phyloP scores from a whole-genome alignment of 2,888 invertebrate genomes.

The Sympetrum striolatum region DNA sequence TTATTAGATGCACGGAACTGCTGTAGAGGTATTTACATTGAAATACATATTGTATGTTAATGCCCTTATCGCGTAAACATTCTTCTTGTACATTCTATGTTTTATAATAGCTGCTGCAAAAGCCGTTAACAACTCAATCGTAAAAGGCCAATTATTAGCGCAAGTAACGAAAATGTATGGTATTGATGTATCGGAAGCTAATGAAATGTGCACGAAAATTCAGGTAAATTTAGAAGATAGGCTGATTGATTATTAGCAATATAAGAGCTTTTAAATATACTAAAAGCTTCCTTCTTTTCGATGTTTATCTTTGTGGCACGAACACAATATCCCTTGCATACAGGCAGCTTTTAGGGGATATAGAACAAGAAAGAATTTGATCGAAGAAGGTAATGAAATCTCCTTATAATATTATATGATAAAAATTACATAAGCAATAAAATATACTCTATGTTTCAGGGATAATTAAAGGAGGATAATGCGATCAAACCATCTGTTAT shows the following conservation, averaged over 20 bases:
- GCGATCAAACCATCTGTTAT: not conserved
- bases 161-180: not conserved
- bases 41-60: not conserved
- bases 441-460: not conserved
- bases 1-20: not conserved
- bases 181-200: not conserved
- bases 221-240: not conserved
- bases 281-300: not conserved
- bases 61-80: not conserved
- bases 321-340: not conserved
- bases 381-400: not conserved
- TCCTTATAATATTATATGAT: not conserved
- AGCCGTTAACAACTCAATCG: not conserved
- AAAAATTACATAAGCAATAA: not conserved
- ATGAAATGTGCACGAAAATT: not conserved
- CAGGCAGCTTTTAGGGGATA: not conserved
- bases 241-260: not conserved
- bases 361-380: not conserved
- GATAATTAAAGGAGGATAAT: not conserved
- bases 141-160: not conserved
- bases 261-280: not conserved
- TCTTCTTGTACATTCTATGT: not conserved
- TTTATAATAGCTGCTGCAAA: not conserved
- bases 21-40: not conserved
- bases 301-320: not conserved